Evolutionary conservation across 2,797 vertebrate genomes (phyloP).

Genomic region (Hydrocynus forskahlii): DNA sequence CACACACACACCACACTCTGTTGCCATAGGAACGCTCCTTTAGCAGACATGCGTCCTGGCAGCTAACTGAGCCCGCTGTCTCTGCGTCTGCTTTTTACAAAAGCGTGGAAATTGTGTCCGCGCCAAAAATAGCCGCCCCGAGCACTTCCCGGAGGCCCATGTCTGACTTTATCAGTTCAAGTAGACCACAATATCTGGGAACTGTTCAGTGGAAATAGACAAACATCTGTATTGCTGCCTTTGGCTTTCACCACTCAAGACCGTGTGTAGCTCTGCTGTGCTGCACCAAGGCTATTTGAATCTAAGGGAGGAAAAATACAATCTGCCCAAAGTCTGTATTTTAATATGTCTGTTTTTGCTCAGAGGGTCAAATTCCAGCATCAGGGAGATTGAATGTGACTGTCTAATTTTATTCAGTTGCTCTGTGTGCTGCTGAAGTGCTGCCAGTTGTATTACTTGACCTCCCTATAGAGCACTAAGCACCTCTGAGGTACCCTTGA

Average conservation of each 20-base stretch:
- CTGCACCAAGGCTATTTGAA: not conserved
- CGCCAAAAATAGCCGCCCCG: constrained; percentile 55
- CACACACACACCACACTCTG: constrained; percentile 43
- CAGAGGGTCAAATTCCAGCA: constrained; percentile 10
- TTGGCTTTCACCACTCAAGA: not conserved
- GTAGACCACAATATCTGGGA: constrained; percentile 37
- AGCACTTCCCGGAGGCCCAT: constrained; percentile 40
- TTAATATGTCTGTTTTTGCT: constrained; percentile 10
- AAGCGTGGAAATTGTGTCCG: constrained; percentile 37
- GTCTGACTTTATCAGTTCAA: constrained; percentile 43
- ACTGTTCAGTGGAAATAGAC: constrained; percentile 31
- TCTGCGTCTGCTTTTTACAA: constrained; percentile 43
- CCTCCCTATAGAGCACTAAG: not conserved
- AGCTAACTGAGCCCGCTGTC: constrained; percentile 19
- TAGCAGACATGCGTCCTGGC: constrained; percentile 39
- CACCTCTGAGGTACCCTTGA: too few species aligned
- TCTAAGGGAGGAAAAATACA: not conserved
- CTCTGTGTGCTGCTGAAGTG: constrained; percentile 8
- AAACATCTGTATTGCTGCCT: not conserved
- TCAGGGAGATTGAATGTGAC: not conserved
- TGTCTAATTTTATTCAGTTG: constrained; percentile 6
- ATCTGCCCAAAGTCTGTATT: not conserved
- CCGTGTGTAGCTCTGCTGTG: not conserved
- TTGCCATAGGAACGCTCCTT: constrained; percentile 58
- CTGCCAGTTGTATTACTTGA: not conserved